These are phyloP conservation scores for Eclectus roratus DNA, from an alignment of 2,113 vertebrate genomes.

Conservation along the genomic window DNA sequence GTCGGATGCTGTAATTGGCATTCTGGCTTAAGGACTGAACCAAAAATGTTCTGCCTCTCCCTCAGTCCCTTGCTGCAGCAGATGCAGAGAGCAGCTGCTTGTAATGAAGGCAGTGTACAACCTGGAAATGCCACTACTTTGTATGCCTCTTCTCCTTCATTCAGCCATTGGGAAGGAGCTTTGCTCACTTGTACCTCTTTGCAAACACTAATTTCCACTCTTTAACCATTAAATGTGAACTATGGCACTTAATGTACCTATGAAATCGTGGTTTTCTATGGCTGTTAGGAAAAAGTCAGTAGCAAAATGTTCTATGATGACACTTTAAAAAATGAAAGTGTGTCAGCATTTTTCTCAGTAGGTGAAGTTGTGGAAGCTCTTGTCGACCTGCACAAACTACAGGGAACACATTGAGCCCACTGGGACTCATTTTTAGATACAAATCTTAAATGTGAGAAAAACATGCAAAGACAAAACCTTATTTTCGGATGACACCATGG, in stretches of 20 bases:
- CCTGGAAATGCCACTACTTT: neutral
- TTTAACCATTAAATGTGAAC: neutral
- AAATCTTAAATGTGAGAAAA: neutral
- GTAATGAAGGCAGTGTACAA: neutral
- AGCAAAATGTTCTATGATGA: neutral
- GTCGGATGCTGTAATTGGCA: neutral
- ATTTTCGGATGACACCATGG: neutral
- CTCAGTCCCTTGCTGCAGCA: neutral
- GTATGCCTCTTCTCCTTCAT: neutral
- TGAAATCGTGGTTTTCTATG: neutral
- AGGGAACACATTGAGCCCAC: neutral
- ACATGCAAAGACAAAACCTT: neutral
- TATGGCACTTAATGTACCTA: neutral
- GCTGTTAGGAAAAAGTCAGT: neutral
- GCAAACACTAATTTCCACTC: neutral
- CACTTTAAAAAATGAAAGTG: neutral
- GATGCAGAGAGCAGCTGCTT: neutral
- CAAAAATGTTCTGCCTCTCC: neutral
- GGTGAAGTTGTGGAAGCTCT: neutral
- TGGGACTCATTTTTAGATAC: neutral
- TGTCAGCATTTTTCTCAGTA: neutral
- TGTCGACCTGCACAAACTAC: neutral
- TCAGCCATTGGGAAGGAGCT: neutral
- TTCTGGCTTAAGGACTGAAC: neutral
- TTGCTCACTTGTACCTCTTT: neutral